Conservation (phyloP, 92 coral and sea anemone species). For the Parazoanthus darwini region DNA sequence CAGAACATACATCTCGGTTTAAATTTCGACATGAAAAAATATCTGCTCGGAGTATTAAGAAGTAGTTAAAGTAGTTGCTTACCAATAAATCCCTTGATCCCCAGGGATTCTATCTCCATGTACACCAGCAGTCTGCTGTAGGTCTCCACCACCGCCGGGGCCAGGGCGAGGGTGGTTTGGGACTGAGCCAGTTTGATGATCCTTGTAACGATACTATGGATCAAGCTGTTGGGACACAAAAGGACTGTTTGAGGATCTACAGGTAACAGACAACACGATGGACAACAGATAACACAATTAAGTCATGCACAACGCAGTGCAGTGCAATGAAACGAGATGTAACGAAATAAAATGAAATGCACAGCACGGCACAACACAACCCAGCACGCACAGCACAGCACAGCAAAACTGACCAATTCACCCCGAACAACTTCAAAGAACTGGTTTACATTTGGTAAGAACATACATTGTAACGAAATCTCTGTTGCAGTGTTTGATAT, state of each 20-base stretch:
- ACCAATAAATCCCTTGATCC: conserved; percentile 89
- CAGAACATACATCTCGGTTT: conserved; percentile 1
- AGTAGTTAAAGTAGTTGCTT: conserved; percentile 21
- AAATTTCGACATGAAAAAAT: background rate
- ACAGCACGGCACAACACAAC: no score
- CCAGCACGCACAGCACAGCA: no score
- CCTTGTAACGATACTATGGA: conserved; percentile 86
- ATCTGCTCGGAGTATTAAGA: background rate
- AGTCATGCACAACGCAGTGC: no score
- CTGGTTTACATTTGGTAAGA: no score
- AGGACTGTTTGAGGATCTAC: background rate
- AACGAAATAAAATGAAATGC: no score
- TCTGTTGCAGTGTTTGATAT: no score
- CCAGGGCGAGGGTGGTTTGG: conserved; percentile 76
- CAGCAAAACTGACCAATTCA: no score
- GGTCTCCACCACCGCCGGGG: conserved; percentile 94
- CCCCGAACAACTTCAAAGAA: no score
- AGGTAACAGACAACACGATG: no score
- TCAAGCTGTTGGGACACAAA: conserved; percentile 57
- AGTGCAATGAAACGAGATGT: no score
- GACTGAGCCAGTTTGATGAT: conserved; percentile 74
- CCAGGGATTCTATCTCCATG: conserved; percentile 92
- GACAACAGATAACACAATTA: no score
- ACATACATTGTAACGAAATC: no score
- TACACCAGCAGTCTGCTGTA: conserved; percentile 94